Percentiles rank a stretch among this genome's conserved stretches.
Conservation (phyloP, 1,140 invertebrate genomes). For the Pseudobourletiella spinata region DNA sequence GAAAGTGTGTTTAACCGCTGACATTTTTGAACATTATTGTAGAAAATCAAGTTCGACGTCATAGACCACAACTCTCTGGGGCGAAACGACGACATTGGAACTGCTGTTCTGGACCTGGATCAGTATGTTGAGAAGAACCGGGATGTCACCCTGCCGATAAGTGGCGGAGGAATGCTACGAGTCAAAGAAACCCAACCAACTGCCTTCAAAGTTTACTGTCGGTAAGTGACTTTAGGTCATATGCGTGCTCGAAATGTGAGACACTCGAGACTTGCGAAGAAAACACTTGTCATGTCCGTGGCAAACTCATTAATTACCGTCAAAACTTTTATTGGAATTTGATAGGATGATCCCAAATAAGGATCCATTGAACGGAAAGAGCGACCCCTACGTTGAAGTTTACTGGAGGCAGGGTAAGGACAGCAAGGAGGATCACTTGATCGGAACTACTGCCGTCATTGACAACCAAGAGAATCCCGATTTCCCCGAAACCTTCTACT, state of each 20-base stretch:
- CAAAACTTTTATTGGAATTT: slow-evolving; percentile 7
- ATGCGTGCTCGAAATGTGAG: too few species aligned
- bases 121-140: slow-evolving; percentile 14
- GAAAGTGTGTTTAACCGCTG: not conserved
- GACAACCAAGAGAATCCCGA: slow-evolving; percentile 26
- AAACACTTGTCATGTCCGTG: too few species aligned
- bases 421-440: slow-evolving; percentile 14
- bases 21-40: not conserved
- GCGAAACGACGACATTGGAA: slow-evolving; percentile 16
- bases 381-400: slow-evolving; percentile 29
- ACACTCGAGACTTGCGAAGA: too few species aligned
- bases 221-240: slow-evolving; percentile 11
- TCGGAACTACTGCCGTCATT: slow-evolving; percentile 20
- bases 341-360: slow-evolving; percentile 26
- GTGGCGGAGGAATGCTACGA: slow-evolving; percentile 10
- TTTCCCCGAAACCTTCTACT: slow-evolving; percentile 21
- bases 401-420: slow-evolving; percentile 26
- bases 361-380: slow-evolving; percentile 19
- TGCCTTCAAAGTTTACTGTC: slow-evolving; percentile 16
- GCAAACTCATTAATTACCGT: too few species aligned
- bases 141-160: slow-evolving; percentile 6
- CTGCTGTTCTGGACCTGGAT: slow-evolving; percentile 19
- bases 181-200: slow-evolving; percentile 19
- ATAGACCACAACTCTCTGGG: slow-evolving; percentile 21
- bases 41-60: slow-evolving; percentile 19